Conservation (phyloP, 2,797 vertebrate genomes). For the Buphagus erythrorhynchus region DNA sequence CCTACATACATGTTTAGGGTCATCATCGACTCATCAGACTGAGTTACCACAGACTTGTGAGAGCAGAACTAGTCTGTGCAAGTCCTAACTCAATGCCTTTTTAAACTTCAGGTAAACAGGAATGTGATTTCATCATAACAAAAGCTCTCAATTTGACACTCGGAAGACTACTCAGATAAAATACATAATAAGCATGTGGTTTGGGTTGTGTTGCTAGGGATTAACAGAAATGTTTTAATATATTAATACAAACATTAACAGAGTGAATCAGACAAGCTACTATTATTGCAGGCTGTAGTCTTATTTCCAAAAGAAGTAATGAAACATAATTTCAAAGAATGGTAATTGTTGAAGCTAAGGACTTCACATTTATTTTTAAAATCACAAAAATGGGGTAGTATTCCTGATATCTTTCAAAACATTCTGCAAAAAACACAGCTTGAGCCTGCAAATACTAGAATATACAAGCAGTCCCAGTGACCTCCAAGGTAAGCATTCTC, state of each 20-base stretch:
- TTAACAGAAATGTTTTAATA: not conserved
- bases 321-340: not conserved
- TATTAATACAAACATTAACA: not conserved
- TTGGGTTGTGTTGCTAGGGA: not conserved
- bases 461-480: conserved; percentile 32
- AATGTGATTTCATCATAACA: not conserved
- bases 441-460: not conserved
- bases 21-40: not conserved
- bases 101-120: not conserved
- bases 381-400: not conserved
- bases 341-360: not conserved
- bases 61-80: not conserved
- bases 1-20: not conserved
- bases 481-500: conserved; percentile 21
- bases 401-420: conserved; percentile 10
- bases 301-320: not conserved
- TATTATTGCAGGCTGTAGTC: not conserved
- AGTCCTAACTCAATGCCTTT: not conserved
- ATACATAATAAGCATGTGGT: not conserved
- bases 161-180: not conserved
- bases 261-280: conserved; percentile 7
- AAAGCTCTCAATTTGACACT: not conserved
- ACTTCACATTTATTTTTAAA: not conserved
- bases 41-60: not conserved
- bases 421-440: conserved; percentile 3